Conservation (phyloP, 2,113 vertebrate genomes). For the Prunella himalayana region DNA sequence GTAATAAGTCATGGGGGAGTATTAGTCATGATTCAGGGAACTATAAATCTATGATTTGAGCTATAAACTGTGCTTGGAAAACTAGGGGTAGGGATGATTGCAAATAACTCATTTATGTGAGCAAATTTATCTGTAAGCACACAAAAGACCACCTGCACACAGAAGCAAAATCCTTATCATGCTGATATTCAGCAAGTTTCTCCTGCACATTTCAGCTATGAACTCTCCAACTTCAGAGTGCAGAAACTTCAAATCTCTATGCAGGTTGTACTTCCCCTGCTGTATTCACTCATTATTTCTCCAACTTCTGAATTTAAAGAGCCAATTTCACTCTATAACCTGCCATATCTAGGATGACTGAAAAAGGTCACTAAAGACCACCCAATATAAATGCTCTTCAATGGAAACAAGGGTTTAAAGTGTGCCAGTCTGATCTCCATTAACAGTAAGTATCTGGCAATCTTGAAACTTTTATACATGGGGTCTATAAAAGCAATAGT, state of each 20-base stretch:
- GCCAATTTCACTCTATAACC: not conserved
- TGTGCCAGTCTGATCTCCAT: not conserved
- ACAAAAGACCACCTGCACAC: not conserved
- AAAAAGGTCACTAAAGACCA: not conserved
- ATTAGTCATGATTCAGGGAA: constrained; percentile 8
- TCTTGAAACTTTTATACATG: not conserved
- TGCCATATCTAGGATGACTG: not conserved
- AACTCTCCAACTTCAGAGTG: not conserved
- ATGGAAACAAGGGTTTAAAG: not conserved
- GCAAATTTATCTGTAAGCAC: not conserved
- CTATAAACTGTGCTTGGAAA: not conserved
- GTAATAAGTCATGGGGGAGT: not conserved
- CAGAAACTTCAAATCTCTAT: not conserved
- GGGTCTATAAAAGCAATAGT: not conserved
- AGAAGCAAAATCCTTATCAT: not conserved
- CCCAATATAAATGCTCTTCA: not conserved
- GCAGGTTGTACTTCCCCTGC: not conserved
- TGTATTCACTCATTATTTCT: not conserved
- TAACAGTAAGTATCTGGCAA: not conserved
- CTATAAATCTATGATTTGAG: not conserved
- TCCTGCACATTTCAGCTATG: not conserved
- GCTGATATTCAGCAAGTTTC: not conserved
- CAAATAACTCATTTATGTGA: not conserved
- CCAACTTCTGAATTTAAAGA: not conserved
- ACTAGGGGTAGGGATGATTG: not conserved